phyloP scores from a whole-genome alignment of 2,797 vertebrate genomes.

The Momotus momota region DNA sequence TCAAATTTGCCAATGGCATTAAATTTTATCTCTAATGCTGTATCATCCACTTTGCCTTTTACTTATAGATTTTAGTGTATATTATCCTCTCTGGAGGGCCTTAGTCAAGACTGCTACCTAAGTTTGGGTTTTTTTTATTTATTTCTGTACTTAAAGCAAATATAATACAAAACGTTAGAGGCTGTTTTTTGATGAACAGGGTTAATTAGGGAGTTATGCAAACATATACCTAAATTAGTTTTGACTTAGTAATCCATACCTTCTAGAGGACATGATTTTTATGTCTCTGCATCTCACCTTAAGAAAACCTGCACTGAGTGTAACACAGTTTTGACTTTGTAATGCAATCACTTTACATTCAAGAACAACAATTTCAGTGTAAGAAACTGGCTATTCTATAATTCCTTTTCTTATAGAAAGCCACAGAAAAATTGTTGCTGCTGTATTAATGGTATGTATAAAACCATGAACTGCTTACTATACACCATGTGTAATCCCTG shows the following conservation, averaged over 20 bases:
- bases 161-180: not conserved
- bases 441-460: not conserved
- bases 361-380: not conserved
- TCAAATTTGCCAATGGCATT: not conserved
- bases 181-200: not conserved
- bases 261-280: conserved; percentile 5
- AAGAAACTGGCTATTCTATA: not conserved
- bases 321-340: conserved; percentile 9
- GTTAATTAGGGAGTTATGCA: not conserved
- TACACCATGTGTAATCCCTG: not conserved
- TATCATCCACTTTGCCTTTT: not conserved
- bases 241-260: not conserved
- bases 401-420: not conserved
- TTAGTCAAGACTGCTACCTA: not conserved
- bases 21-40: not conserved
- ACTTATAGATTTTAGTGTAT: not conserved
- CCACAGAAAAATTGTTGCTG: not conserved
- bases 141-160: not conserved
- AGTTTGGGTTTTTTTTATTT: conserved; percentile 16
- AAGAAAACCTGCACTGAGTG: not conserved
- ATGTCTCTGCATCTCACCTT: not conserved
- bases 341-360: conserved; percentile 30
- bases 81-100: not conserved
- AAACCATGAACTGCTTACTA: not conserved
- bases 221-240: not conserved